Conservation (phyloP, 64 coral and sea anemone species). For the Pachyseris speciosa region DNA sequence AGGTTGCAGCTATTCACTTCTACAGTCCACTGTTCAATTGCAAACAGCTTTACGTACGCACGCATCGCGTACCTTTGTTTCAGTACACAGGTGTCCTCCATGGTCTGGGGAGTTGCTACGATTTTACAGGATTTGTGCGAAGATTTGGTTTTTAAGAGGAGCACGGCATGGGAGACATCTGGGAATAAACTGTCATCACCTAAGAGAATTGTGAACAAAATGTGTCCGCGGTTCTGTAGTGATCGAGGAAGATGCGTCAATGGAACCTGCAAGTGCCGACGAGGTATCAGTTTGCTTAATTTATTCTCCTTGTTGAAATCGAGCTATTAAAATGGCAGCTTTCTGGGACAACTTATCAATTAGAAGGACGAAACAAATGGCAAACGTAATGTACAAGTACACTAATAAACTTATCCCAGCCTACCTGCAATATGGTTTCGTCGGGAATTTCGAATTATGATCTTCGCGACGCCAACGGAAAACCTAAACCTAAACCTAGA, state of each 20-base stretch:
- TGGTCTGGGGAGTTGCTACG: neutral
- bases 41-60: neutral
- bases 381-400: too few species aligned
- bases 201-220: neutral
- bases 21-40: neutral
- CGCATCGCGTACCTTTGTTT: neutral
- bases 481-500: too few species aligned
- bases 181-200: neutral
- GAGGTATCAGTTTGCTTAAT: slow-evolving; percentile 9
- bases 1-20: neutral
- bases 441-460: too few species aligned
- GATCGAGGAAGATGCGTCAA: slow-evolving; percentile 46
- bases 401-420: too few species aligned
- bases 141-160: slow-evolving; percentile 22
- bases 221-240: slow-evolving; percentile 51
- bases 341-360: too few species aligned
- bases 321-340: neutral
- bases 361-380: too few species aligned
- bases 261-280: slow-evolving; percentile 40
- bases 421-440: too few species aligned
- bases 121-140: slow-evolving; percentile 55
- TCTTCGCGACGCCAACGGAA: too few species aligned
- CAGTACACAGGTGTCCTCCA: slow-evolving; percentile 32
- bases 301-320: neutral
- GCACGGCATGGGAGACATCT: slow-evolving; percentile 4